Base-by-base conservation (phyloP, 2,113 vertebrate species). In the Rhagologus leucostigma region DNA sequence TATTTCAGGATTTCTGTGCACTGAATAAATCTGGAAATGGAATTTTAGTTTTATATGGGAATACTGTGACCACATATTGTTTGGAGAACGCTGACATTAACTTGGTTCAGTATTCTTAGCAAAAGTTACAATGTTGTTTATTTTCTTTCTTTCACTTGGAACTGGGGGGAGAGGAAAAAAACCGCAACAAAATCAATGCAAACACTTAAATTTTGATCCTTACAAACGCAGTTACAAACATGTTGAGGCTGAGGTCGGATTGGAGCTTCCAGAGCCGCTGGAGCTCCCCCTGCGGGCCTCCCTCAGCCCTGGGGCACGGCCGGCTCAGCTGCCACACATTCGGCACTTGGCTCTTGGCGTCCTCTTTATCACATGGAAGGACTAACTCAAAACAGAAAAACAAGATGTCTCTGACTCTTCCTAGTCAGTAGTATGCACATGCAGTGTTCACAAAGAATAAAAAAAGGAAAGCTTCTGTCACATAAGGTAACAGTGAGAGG, bases 251-350 rank as follows among this genome's bases (percentile, higher is more conserved):
- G 69, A 29, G 7, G 26, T 10, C 39, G 70, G 55, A 1, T 27
- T 33, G 75, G 81, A 42, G 84, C 47, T 30, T 1, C 32, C 73
- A 10, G 85, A 65, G 84, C 47, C 3, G 21, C 79, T 24, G 76
- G 71, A 90, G 93, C 96, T 92, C 95, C 95, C 93, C 71, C 94
- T 93, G 75, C 63, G 44, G 95, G 93, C 18, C 29, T 55, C 42
- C 6, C 21, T 22, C 18, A 2, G 55, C 56, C 24, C 30, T 47
- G 24, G 33, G 37, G 29, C 69, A 21, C 37, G 19, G 60, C 50
- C 20, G 8, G 44, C 52, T 46, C 60, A 0, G 71, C 39, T 13
- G 55, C 60, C 53, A 0, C 29, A 0, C 32, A 0, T 10, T 0
- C 33, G 3, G 33, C 26, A 0, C 64, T 49, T 2, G 67, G 32